Percentiles rank a stretch among this genome's conserved stretches.
Conservation (phyloP, 2,113 vertebrate genomes). For the Chunga burmeisteri region DNA sequence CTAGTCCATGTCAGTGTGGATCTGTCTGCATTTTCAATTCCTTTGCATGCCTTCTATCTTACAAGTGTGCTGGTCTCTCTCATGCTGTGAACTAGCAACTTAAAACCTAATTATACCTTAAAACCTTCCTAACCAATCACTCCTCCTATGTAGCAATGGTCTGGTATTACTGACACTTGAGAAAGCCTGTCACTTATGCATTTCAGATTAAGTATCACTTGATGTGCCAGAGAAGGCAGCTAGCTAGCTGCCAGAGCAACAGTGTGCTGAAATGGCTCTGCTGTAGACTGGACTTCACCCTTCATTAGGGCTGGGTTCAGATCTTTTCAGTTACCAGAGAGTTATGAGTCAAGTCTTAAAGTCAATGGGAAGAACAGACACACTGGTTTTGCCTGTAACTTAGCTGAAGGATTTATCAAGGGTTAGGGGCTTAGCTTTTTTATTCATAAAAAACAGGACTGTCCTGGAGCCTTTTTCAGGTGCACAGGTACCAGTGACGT, state of each 20-base stretch:
- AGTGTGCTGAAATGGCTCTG: neutral
- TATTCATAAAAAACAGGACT: neutral
- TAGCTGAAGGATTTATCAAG: neutral
- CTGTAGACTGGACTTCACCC: neutral
- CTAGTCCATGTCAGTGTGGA: neutral
- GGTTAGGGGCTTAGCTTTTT: neutral
- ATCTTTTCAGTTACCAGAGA: neutral
- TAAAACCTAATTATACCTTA: neutral
- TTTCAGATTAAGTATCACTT: neutral
- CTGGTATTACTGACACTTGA: neutral
- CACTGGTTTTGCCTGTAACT: neutral
- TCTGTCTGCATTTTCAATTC: neutral
- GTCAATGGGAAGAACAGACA: neutral
- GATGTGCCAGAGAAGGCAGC: neutral
- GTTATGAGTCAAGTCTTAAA: neutral
- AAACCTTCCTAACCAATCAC: neutral
- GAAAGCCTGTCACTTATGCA: neutral
- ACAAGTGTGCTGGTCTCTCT: neutral
- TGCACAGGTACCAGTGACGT: neutral
- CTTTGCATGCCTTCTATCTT: neutral
- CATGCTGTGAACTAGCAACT: neutral
- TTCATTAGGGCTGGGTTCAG: neutral
- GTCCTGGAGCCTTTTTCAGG: neutral
- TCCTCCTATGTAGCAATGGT: neutral
- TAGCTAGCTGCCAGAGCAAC: neutral